These are phyloP conservation scores for Drosophila repletoides DNA, from an alignment of 1,140 invertebrate genomes.

Conservation along the genomic window DNA sequence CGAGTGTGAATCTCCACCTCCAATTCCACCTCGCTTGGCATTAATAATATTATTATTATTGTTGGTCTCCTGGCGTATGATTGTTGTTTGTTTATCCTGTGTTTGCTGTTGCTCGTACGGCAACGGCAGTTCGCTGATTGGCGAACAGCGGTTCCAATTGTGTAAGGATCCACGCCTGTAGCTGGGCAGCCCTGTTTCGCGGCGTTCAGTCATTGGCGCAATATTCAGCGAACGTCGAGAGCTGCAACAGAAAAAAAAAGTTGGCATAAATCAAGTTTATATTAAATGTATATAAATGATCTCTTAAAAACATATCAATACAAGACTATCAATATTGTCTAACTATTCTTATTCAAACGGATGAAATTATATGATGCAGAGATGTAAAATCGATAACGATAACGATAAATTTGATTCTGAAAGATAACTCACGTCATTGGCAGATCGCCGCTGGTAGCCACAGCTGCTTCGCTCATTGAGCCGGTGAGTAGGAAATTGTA, in stretches of 20 bases:
- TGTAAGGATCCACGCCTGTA: slow-evolving; percentile 43
- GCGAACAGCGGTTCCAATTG: slow-evolving; percentile 35
- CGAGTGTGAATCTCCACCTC: slow-evolving; percentile 38
- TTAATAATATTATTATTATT: slow-evolving; percentile 42
- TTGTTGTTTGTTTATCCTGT: slow-evolving; percentile 20
- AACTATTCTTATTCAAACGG: too few species aligned
- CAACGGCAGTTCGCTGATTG: slow-evolving; percentile 35
- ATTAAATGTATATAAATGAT: not conserved
- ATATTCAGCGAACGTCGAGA: slow-evolving; percentile 66
- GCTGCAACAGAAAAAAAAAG: slow-evolving; percentile 23
- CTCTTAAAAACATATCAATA: not conserved
- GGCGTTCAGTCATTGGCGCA: slow-evolving; percentile 24
- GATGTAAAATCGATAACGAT: too few species aligned
- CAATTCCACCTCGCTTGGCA: not conserved
- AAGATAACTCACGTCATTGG: slow-evolving; percentile 61
- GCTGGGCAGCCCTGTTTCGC: slow-evolving; percentile 19
- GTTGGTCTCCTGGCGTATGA: slow-evolving; percentile 19
- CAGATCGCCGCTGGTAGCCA: slow-evolving; percentile 63
- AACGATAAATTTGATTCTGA: too few species aligned
- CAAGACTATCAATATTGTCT: too few species aligned
- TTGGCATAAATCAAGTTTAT: not conserved
- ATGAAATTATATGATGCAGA: too few species aligned
- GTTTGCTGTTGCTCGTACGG: slow-evolving; percentile 4
- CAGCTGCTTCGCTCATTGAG: slow-evolving; percentile 44
- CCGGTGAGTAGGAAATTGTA: slow-evolving; percentile 51